Evolutionary conservation across 2,888 invertebrate genomes (phyloP), one percentile per base, ranked within the genome.

Genomic region (Tipula vernalis): DNA sequence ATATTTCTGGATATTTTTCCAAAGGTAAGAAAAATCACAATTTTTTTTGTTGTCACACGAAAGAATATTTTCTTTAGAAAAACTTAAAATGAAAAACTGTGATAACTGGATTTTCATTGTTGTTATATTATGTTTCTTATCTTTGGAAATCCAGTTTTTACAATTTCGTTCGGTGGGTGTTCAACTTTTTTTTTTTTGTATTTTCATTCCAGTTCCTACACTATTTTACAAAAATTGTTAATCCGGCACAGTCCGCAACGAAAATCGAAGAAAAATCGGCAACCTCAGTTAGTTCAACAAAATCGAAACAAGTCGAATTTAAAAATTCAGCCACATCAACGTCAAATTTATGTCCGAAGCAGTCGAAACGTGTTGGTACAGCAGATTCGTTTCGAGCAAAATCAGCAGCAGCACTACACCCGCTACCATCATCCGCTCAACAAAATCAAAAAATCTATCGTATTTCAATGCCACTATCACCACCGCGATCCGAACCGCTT

Each of bases 1-100:
- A 3, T 5, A 28, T 71, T 18, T 10, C 71, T 71, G 71, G 71
- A 71, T 71, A 28, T 12, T 71, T 71, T 71, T 71, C 71, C 71
- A 71, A 71, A 71, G 71, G 71, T 71, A 71, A 71, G 71, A 71
- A 71, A 71, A 71, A 71, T 71, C 71, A 71, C 71, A 71, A 71
- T 71, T 71, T 71, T 71, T 71, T 71, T 28, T 71, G 28, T 28
- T 28, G 28, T 28, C 28, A 2, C 71, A 28, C 28, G 2, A 71
- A 71, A 71, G 71, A 71, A 28, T 28, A 12, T 71, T 71, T 71
- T 71, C 71, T 71, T 71, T 71, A 71, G 3, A 71, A 71, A 71
- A 39, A 39, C 39, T 6, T 2, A 28, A 71, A 28, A 57, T 18
- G 47, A 71, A 71, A 71, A 71, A 71, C 28, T 71, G 71, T 71